phyloP scores from a whole-genome alignment of 2,113 vertebrate species.

The Cyphomyrus discorhynchus region DNA sequence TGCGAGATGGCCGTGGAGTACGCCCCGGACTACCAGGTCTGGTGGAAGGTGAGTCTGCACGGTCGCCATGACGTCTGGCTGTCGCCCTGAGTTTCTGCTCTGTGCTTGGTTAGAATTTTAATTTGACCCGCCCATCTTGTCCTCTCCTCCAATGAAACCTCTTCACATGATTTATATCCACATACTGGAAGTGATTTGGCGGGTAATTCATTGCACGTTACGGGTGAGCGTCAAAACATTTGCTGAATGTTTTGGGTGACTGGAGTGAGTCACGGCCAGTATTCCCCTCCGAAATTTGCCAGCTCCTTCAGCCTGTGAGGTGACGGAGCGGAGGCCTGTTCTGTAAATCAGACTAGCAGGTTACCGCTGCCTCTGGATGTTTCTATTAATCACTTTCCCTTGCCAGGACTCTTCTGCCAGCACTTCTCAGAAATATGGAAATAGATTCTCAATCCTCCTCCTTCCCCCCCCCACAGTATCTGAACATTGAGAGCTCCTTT shows the following conservation, averaged over 20 bases:
- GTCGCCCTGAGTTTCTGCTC: not conserved
- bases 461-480: conserved; percentile 59
- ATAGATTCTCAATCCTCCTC: not conserved
- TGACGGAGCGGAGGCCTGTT: not conserved
- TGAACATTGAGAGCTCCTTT: conserved; percentile 81
- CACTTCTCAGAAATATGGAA: conserved; percentile 7
- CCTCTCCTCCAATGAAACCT: not conserved
- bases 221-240: not conserved
- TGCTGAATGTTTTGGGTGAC: not conserved
- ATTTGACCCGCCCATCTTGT: not conserved
- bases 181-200: not conserved
- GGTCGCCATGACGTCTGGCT: not conserved
- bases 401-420: conserved; percentile 7
- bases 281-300: not conserved
- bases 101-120: not conserved
- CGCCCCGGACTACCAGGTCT: conserved; percentile 75
- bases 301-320: not conserved
- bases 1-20: conserved; percentile 96
- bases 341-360: not conserved
- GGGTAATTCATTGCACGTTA: not conserved
- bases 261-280: not conserved
- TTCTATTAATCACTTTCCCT: not conserved
- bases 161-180: not conserved
- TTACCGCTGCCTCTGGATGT: conserved; percentile 3
- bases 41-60: conserved; percentile 80